Evolutionary conservation across 2,888 invertebrate genomes (phyloP), one percentile per base, ranked within the genome.

Genomic region (Dryobota labecula): DNA sequence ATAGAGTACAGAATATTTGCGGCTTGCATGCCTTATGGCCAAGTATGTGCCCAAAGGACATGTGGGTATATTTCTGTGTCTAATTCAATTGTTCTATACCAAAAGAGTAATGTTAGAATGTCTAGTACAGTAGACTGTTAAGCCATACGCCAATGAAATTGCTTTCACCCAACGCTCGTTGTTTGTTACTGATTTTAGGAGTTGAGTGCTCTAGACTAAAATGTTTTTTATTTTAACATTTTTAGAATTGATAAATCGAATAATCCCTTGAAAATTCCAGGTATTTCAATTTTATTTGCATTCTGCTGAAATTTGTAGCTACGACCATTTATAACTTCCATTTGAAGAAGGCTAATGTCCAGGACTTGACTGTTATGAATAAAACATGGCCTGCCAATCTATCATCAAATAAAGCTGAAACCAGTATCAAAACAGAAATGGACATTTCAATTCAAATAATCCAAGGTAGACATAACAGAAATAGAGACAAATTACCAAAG

Each of bases 41-140:
- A 2, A 61, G 24, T 41, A 62, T 70, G 27, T 61, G 15, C 68
- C 61, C 70, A 57, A 60, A 74, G 70, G 56, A 72, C 33, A 70
- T 71, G 43, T 33, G 73, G 65, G 60, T 64, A 56, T 57, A 54
- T 64, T 61, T 76, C 45, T 58, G 60, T 49, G 18, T 61, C 56
- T 75, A 70, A 70, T 71, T 82, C 60, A 73, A 75, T 83, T 80
- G 71, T 74, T 60, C 15, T 24, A n/a, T 33, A 54, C 30, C 45
- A 41, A 58, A 69, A 73, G 5, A 47, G 65, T 47, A 54, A 58
- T 58, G 53, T 78, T 58, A 58, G 61, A 43, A 66, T 56, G 33
- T 54, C 11, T 15, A 24, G 13, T n/a, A n/a, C n/a, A 64, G 36
- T 43, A 60, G 27, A 51, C 30, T 45, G 43, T 54, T 24, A 27